phyloP scores from a whole-genome alignment of 2,113 vertebrate species.

The Nibea albiflora region DNA sequence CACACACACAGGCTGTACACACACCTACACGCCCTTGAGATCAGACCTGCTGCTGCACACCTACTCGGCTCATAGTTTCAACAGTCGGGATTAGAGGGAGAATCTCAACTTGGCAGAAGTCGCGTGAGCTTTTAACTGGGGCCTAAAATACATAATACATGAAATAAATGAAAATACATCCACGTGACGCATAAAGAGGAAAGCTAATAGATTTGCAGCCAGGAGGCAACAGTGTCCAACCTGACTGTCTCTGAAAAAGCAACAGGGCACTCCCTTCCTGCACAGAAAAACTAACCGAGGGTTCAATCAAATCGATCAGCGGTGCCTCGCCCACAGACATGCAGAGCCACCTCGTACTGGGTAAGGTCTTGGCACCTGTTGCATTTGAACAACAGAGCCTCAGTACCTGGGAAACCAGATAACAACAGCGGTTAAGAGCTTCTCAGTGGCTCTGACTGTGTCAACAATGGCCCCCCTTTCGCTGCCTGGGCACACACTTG shows the following conservation, averaged over 20 bases:
- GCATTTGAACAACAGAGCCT: constrained; percentile 66
- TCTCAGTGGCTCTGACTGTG: constrained; percentile 58
- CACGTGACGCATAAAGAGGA: neutral
- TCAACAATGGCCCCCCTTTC: constrained; percentile 66
- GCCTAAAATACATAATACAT: neutral
- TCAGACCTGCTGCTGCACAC: constrained; percentile 29
- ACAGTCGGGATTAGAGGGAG: neutral
- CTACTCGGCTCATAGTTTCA: neutral
- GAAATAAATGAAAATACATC: neutral
- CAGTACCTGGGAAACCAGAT: constrained; percentile 79
- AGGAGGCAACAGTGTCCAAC: neutral
- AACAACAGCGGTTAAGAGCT: constrained; percentile 67
- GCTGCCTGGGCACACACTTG: constrained; percentile 44
- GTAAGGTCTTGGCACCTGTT: constrained; percentile 69
- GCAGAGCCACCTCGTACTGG: constrained; percentile 5
- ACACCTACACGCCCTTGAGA: constrained; percentile 19
- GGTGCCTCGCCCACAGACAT: constrained; percentile 14
- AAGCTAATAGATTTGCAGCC: neutral
- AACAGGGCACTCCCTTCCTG: neutral
- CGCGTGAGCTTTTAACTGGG: neutral
- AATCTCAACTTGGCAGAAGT: neutral
- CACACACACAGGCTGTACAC: constrained; percentile 27
- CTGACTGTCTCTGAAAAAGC: neutral
- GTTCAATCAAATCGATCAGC: constrained; percentile 26
- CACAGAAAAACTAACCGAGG: neutral